Conservation (phyloP, 2,797 vertebrate genomes). For the Labroides dimidiatus region DNA sequence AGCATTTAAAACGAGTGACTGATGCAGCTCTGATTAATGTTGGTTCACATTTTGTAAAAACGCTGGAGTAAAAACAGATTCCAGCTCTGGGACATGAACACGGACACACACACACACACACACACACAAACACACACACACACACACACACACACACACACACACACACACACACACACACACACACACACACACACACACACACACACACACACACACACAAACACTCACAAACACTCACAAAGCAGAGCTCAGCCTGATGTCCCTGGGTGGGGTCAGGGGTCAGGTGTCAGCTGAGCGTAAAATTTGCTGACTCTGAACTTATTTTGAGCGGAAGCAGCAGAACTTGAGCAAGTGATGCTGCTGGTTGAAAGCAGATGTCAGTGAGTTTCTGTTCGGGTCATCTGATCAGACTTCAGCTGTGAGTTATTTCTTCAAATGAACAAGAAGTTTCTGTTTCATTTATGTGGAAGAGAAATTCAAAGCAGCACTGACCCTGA, state of each 20-base stretch:
- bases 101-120: neutral
- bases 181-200: neutral
- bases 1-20: no score
- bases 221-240: constrained; percentile 10
- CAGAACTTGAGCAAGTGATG: constrained; percentile 46
- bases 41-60: no score
- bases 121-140: neutral
- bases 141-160: neutral
- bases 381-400: neutral
- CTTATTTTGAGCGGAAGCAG: constrained; percentile 61
- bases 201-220: no score
- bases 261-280: constrained; percentile 47
- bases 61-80: no score
- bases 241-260: constrained; percentile 13
- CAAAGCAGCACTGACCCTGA: neutral
- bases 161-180: neutral
- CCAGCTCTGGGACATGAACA: no score
- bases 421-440: neutral
- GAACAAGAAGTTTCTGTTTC: constrained; percentile 4
- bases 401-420: neutral
- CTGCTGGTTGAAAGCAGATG: constrained; percentile 41
- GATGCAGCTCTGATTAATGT: no score
- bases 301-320: constrained; percentile 49
- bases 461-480: constrained; percentile 20
- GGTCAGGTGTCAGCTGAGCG: constrained; percentile 58